Evolutionary conservation across 2,113 vertebrate genomes (phyloP).

Genomic region (Forbesichthys papilliferus): DNA sequence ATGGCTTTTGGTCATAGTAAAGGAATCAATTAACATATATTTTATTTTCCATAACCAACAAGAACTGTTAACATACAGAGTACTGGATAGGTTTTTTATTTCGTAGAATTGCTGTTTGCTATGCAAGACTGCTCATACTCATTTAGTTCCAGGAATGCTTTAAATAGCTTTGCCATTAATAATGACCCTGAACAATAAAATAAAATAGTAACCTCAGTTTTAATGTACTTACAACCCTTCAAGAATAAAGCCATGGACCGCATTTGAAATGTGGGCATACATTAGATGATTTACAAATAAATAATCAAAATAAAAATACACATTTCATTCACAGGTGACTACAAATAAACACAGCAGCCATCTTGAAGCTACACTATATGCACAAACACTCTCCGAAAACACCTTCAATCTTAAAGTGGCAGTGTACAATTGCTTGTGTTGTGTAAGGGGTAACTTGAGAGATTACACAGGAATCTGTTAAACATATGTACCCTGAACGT

Average conservation of each 20-base stretch:
- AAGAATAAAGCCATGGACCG: constrained; percentile 36
- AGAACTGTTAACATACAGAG: no score
- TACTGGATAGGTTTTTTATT: no score
- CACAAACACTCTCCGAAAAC: constrained; percentile 17
- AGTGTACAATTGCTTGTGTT: background rate
- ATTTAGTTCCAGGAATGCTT: no score
- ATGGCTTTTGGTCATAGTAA: constrained; percentile 51
- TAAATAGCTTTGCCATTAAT: no score
- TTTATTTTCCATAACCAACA: background rate
- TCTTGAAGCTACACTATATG: constrained; percentile 24
- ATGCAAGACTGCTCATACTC: no score
- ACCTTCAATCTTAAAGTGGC: constrained; percentile 8
- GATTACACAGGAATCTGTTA: no score
- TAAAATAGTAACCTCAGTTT: constrained; percentile 11
- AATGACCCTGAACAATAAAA: no score
- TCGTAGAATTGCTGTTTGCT: no score
- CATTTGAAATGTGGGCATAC: constrained; percentile 41
- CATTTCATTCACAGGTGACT: constrained; percentile 1
- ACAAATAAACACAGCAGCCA: constrained; percentile 30
- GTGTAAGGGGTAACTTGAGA: no score
- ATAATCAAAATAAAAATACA: constrained; percentile 34
- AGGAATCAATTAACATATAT: background rate
- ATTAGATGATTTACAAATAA: constrained; percentile 41
- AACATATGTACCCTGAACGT: no score
- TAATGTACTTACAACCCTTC: constrained; percentile 58